phyloP scores from a whole-genome alignment of 2,113 vertebrate species.

The Promerops cafer region DNA sequence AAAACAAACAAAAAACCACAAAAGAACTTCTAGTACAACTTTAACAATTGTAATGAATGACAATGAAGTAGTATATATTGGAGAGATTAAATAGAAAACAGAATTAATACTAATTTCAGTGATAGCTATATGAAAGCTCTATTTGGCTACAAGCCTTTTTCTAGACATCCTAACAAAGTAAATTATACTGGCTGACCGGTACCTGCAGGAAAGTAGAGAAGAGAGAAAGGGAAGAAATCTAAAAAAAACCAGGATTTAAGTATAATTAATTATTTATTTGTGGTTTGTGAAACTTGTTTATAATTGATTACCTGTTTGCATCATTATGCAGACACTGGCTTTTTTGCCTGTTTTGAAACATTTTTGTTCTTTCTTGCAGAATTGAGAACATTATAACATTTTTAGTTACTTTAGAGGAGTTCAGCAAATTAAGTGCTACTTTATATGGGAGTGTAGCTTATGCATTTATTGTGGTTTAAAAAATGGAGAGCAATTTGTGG shows the following conservation, averaged over 20 bases:
- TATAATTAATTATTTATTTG: not conserved
- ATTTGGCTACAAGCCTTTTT: not conserved
- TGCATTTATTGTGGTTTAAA: slow-evolving; percentile 4
- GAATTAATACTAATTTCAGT: not conserved
- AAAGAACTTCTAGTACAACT: not conserved
- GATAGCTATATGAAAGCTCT: not conserved
- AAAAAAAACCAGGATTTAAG: not conserved
- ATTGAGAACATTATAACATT: not conserved
- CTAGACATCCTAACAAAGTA: not conserved
- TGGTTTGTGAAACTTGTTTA: not conserved
- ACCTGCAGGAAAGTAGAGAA: not conserved
- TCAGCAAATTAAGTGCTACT: not conserved
- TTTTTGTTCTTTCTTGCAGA: not conserved
- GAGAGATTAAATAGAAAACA: not conserved
- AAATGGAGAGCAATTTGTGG: slow-evolving; percentile 40
- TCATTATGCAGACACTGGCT: not conserved
- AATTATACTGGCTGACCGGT: not conserved
- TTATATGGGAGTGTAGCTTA: not conserved
- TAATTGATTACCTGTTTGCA: not conserved
- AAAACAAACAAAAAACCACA: not conserved
- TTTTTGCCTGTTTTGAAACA: not conserved
- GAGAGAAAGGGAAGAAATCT: not conserved
- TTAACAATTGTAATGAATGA: not conserved
- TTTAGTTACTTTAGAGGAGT: not conserved
- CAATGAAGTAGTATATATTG: not conserved